These are phyloP conservation scores for Macrobrachium nipponense DNA, from an alignment of 1,140 invertebrate genomes.

Conservation along the genomic window DNA sequence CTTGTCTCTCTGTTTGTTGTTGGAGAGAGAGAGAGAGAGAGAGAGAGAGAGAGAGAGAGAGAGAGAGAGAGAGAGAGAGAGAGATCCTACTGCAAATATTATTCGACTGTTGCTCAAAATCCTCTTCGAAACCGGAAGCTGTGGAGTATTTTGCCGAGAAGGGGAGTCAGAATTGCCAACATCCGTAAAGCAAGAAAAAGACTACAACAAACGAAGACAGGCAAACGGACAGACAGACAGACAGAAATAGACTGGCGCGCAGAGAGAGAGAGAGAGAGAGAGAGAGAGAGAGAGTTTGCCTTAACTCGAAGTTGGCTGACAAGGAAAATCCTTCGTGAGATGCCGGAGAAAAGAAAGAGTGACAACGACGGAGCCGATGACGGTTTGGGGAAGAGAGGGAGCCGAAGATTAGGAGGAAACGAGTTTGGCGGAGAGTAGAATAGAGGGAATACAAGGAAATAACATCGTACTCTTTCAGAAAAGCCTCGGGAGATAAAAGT, in stretches of 20 bases:
- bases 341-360: background rate
- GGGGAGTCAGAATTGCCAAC: background rate
- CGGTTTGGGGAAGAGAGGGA: background rate
- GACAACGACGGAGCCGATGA: background rate
- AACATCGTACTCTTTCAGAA: conserved; percentile 10
- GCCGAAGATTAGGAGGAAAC: conserved; percentile 1
- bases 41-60: conserved; percentile 11
- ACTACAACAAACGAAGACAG: background rate
- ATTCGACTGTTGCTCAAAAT: too few relatives aligned
- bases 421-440: background rate
- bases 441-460: background rate
- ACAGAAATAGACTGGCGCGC: background rate
- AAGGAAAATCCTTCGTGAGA: background rate
- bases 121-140: too few relatives aligned
- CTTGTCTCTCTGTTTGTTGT: background rate
- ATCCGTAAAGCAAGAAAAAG: background rate
- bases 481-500: background rate
- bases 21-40: background rate
- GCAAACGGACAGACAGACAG: background rate
- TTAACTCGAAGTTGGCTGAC: background rate
- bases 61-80: background rate
- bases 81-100: too few relatives aligned
- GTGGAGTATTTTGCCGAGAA: background rate
- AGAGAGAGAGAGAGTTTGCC: background rate
- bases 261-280: background rate